Base-by-base conservation (phyloP, 2,113 vertebrate genomes). In the Sterna hirundo region DNA sequence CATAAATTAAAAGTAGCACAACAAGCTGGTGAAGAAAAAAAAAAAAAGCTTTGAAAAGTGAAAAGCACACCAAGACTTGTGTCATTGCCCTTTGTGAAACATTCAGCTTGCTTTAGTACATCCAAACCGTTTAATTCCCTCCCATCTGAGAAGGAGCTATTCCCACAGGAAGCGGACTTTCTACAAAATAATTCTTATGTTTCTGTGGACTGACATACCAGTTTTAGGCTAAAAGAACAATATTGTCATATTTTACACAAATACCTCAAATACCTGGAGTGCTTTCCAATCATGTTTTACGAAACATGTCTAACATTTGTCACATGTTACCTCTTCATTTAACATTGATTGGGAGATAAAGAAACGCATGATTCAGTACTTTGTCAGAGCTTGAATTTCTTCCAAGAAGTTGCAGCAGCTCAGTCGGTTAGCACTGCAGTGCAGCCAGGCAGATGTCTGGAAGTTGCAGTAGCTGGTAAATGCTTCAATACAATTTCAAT, bases 371-470 rank as follows among this genome's bases (percentile, higher is more conserved):
- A 95, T 86, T 95, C 95, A 95, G 78, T 52, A 16, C 51, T 95
- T 46, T 72, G 84, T 77, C 84, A 95, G 84, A 83, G 68, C 75
- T 60, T 95, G 96, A 92, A 81, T 55, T 94, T 90, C 85, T 70
- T 94, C 95, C 94, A 96, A 55, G 89, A 72, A 83, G 91, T 66
- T 93, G 93, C 89, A 88, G 83, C 44, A 72, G 77, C 61, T 87
- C 42, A 90, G 71, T 40, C 81, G 65, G 88, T 17, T 51, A 78
- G 77, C n/a, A 32, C 93, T 90, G 94, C 78, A 75, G 80, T 93
- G 91, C 93, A 97, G 94, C 91, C 95, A 93, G 78, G 82, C 95
- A 96, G 93, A 94, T 70, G 89, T 85, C 96, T 94, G 95, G 40
- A 90, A 88, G 91, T 20, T 78, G 84, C 23, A 79, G 62, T 27